Conservation (phyloP, 2,113 vertebrate species). For the Lepus timidus region DNA sequence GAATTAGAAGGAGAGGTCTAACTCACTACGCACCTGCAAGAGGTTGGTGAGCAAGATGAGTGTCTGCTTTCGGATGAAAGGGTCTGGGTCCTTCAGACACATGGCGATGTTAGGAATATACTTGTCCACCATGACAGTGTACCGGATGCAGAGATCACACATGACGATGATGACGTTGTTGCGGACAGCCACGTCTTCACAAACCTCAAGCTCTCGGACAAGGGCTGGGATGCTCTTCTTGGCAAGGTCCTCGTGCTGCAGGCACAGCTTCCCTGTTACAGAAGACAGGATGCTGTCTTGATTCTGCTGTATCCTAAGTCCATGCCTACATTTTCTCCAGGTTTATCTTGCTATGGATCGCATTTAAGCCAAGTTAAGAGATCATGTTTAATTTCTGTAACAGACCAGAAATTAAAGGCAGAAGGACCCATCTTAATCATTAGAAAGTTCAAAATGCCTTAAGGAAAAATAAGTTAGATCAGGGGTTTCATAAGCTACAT, state of each 20-base stretch:
- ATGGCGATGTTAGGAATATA: conserved; percentile 94
- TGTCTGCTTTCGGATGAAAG: conserved; percentile 94
- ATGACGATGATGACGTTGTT: conserved; percentile 94
- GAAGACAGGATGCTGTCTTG: not conserved
- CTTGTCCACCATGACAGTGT: conserved; percentile 93
- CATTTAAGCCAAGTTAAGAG: not conserved
- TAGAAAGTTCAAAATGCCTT: not conserved
- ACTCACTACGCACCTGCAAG: conserved; percentile 90
- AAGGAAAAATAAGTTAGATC: not conserved
- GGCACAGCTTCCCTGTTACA: conserved; percentile 93
- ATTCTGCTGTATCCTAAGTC: not conserved
- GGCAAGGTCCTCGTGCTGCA: conserved; percentile 95
- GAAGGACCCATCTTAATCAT: not conserved
- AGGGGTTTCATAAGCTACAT: not conserved
- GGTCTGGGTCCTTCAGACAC: conserved; percentile 91
- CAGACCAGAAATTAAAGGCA: conserved; percentile 23
- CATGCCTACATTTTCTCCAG: not conserved
- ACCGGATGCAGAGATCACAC: conserved; percentile 96
- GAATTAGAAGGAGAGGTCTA: not conserved
- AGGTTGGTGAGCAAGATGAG: conserved; percentile 96
- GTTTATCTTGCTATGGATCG: not conserved
- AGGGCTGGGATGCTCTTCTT: conserved; percentile 93
- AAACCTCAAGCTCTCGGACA: conserved; percentile 94
- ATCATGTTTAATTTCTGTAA: not conserved
- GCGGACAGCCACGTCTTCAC: conserved; percentile 90